Evolutionary conservation across 2,113 vertebrate species (phyloP).

Genomic region (Paradoxurus hermaphroditus): DNA sequence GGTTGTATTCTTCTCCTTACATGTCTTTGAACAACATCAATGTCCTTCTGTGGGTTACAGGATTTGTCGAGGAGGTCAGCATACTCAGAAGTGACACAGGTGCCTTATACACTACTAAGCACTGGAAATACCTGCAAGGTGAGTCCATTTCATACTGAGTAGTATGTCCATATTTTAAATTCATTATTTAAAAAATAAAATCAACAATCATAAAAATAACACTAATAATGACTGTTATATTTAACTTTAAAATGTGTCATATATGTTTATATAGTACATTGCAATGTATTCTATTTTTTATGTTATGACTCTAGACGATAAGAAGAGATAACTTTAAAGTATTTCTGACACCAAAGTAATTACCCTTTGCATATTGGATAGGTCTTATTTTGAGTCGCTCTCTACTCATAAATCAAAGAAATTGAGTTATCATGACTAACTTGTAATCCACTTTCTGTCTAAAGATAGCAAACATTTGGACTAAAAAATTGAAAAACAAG

Average conservation of each 20-base stretch:
- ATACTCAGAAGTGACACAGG: not conserved
- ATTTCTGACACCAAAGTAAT: slow-evolving; percentile 33
- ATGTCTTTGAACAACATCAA: not conserved
- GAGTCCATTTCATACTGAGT: not conserved
- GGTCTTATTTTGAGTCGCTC: slow-evolving; percentile 47
- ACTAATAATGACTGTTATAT: not conserved
- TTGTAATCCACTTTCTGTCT: slow-evolving; percentile 41
- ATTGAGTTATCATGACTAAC: slow-evolving; percentile 57
- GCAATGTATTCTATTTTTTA: not conserved
- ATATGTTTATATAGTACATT: not conserved
- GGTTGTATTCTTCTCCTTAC: not conserved
- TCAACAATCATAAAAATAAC: not conserved
- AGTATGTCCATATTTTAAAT: not conserved
- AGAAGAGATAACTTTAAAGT: not conserved
- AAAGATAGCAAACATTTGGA: slow-evolving; percentile 53
- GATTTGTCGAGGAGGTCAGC: not conserved
- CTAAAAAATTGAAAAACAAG: slow-evolving; percentile 51
- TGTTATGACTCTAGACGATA: not conserved
- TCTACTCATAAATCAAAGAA: slow-evolving; percentile 55
- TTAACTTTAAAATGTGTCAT: slow-evolving; percentile 4
- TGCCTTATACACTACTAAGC: not conserved
- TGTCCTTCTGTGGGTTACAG: not conserved
- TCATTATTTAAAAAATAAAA: not conserved
- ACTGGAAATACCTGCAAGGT: not conserved
- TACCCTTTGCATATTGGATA: not conserved